phyloP scores from a whole-genome alignment of 2,113 vertebrate species.

The Tetraodon nigroviridis region DNA sequence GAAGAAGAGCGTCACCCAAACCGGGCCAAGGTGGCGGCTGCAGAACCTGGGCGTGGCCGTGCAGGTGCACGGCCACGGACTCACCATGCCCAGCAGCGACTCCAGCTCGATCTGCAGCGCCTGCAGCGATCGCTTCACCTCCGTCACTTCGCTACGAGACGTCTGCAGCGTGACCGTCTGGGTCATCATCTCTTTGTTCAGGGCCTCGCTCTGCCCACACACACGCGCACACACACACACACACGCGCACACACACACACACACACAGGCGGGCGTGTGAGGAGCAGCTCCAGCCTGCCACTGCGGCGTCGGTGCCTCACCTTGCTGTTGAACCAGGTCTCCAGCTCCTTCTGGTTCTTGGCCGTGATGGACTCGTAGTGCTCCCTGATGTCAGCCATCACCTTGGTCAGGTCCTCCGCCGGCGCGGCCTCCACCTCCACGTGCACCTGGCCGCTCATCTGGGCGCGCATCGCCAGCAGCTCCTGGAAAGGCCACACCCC shows the following conservation, averaged over 20 bases:
- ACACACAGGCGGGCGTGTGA: not conserved
- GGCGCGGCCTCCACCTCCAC: slow-evolving; percentile 74
- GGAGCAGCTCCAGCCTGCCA: not conserved
- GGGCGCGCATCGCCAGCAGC: slow-evolving; percentile 34
- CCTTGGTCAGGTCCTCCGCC: slow-evolving; percentile 51
- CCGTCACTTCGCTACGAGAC: slow-evolving; percentile 75
- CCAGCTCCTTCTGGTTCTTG: slow-evolving; percentile 78
- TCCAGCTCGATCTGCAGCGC: slow-evolving; percentile 83
- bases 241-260: not conserved
- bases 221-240: slow-evolving; percentile 1
- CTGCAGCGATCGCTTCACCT: slow-evolving; percentile 77
- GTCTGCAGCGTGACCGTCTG: slow-evolving; percentile 73
- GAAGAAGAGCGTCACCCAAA: not conserved
- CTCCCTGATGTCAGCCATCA: slow-evolving; percentile 74
- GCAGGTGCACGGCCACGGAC: not conserved
- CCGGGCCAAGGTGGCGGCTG: too few species aligned
- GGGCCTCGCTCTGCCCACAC: slow-evolving; percentile 68
- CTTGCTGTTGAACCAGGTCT: slow-evolving; percentile 68
- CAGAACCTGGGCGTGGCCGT: too few species aligned
- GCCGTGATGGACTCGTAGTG: slow-evolving; percentile 79
- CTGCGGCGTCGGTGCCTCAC: not conserved
- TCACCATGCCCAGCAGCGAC: slow-evolving; percentile 79
- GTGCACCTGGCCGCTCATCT: slow-evolving; percentile 68
- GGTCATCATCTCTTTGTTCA: slow-evolving; percentile 72
- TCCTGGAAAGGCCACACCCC: slow-evolving; percentile 44